Conservation (phyloP, 2,797 vertebrate species). For the Rhyacichthys aspro region DNA sequence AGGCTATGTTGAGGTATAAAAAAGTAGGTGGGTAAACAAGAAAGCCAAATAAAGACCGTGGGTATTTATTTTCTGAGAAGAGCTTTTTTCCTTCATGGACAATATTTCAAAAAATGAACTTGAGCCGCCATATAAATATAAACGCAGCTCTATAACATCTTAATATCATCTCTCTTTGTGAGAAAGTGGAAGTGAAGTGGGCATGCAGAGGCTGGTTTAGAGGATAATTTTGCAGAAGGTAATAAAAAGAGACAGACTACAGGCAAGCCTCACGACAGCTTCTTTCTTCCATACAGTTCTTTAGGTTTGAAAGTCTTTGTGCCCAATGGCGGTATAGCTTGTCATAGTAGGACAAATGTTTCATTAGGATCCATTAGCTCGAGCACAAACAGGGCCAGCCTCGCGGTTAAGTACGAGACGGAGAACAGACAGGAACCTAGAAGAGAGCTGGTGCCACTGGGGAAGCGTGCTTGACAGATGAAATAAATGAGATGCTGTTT, state of each 20-base stretch:
- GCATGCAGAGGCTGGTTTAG: constrained; percentile 29
- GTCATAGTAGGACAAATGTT: constrained; percentile 33
- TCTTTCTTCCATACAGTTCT: constrained; percentile 4
- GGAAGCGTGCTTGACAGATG: constrained; percentile 21
- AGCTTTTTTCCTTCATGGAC: constrained; percentile 20
- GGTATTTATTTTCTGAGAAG: constrained; percentile 10
- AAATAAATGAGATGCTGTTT: constrained; percentile 22
- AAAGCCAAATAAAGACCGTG: constrained; percentile 7
- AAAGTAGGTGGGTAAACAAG: constrained; percentile 13
- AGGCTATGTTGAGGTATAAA: background rate
- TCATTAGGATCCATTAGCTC: constrained; percentile 52
- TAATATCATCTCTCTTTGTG: constrained; percentile 24
- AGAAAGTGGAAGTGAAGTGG: constrained; percentile 3
- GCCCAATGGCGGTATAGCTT: constrained; percentile 30
- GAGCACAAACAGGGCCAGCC: constrained; percentile 19
- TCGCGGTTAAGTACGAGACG: constrained; percentile 14
- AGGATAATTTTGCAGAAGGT: constrained; percentile 38
- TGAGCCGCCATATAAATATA: constrained; percentile 23
- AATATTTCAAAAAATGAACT: constrained; percentile 26
- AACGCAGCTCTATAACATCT: constrained; percentile 19
- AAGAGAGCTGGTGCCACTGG: constrained; percentile 15
- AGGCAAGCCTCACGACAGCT: constrained; percentile 11
- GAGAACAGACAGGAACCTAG: background rate
- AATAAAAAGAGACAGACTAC: constrained; percentile 51
- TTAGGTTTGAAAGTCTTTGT: constrained; percentile 20